These are phyloP conservation scores for Pelodytes ibericus DNA, from an alignment of 2,797 vertebrate species.

Conservation along the genomic window DNA sequence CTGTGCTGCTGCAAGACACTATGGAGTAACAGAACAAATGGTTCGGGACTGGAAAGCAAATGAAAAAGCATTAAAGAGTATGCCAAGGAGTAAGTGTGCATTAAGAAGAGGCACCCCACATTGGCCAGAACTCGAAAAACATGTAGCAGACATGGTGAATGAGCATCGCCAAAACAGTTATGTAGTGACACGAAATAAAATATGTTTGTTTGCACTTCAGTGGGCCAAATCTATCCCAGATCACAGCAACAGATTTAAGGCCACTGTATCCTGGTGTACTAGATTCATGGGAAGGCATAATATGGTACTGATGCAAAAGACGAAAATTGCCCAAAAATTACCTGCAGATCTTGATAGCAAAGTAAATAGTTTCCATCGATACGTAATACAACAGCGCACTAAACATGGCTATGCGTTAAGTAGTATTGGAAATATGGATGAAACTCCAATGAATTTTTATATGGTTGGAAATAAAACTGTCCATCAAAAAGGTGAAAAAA, in stretches of 20 bases:
- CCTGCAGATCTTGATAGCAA: too few species aligned
- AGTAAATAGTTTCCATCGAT: too few species aligned
- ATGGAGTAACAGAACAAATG: constrained; percentile 16
- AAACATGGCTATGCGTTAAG: too few species aligned
- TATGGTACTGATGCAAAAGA: background rate
- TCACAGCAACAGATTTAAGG: constrained; percentile 32
- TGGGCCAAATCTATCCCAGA: constrained; percentile 40
- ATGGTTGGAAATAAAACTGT: too few species aligned
- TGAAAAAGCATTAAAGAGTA: constrained; percentile 39
- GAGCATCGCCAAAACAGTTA: constrained; percentile 29
- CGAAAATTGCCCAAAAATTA: background rate
- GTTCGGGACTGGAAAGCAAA: constrained; percentile 30
- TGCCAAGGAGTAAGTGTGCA: constrained; percentile 33
- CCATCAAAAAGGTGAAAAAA: too few species aligned
- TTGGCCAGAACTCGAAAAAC: constrained; percentile 16
- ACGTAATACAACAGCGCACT: too few species aligned
- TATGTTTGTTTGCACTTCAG: constrained; percentile 34
- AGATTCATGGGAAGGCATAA: constrained; percentile 2
- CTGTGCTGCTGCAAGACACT: background rate
- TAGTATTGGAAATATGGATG: too few species aligned
- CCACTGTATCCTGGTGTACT: too few species aligned
- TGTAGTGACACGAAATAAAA: constrained; percentile 25
- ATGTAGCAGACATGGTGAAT: constrained; percentile 41
- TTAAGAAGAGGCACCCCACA: constrained; percentile 42
- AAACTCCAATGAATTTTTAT: too few species aligned